Evolutionary conservation across 92 coral and sea anemone species (phyloP), one percentile per base, ranked within the genome.

Genomic region (Siderastrea siderea): DNA sequence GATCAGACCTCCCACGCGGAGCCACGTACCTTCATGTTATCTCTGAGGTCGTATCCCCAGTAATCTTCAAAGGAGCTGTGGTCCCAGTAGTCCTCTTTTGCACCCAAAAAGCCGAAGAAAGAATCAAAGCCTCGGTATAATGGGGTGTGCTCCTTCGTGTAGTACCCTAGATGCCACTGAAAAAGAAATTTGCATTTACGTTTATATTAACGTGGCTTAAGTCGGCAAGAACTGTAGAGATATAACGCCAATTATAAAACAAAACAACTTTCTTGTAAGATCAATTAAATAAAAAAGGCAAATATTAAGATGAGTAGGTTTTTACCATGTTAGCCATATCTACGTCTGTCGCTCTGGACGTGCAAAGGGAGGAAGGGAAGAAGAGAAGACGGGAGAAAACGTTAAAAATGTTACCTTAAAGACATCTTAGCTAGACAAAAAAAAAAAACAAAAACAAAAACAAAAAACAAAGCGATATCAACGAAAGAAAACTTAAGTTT

Each of bases 121-220:
- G 96, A 92, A 58, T 95, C 96, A 78, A 96, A 96, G 69, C 99
- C 99, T 68, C 99, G 79, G 82, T 96, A 81, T 65, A 90, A 86
- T 17, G 99, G 99, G 8, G 99, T 96, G 82, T 96, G 90, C 45
- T 95, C 98, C 90, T 95, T 92, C 52, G 95, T 95, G 57, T 93
- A 95, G 82, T 95, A 96, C 13, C 99, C 99, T 9, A 96, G 92
- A 81, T 96, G 99, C 99, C 99, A 96, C 99, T 96, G 78, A 54
- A 82, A 73, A 58, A 38, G 46, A 46, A 16, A 60, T 4, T 5
- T 15, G 8, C 57, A 45, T 2, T 3, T 7, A 19, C 15, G 53
- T 17, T 26, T 26, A 26, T 26, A 26, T 26, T 26, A 0, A 26
- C 38, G 38, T 26, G 38, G 38, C 38, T 26, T 26, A 26, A 26